phyloP scores from a whole-genome alignment of 2,888 invertebrate species.

The Ennomos quercinarius region DNA sequence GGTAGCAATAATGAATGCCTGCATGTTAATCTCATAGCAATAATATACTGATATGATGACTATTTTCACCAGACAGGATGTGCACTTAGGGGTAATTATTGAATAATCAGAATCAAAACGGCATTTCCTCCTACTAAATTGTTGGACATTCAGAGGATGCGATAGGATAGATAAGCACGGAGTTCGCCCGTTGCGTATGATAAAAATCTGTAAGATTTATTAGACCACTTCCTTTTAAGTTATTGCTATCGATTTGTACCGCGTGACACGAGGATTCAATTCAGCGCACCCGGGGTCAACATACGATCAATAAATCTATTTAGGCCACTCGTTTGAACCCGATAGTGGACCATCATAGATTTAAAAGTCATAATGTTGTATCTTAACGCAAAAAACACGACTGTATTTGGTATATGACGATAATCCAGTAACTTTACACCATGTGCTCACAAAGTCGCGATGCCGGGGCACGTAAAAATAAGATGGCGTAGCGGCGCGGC shows the following conservation, averaged over 20 bases:
- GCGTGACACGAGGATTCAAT: slow-evolving; percentile 44
- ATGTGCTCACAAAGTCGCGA: slow-evolving; percentile 71
- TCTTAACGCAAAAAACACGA: slow-evolving; percentile 12
- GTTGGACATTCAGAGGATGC: too few species aligned
- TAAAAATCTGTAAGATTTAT: slow-evolving; percentile 28
- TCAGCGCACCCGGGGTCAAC: slow-evolving; percentile 57
- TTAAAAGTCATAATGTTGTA: slow-evolving; percentile 22
- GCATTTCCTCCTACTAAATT: too few species aligned
- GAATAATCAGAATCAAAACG: too few species aligned
- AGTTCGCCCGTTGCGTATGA: neutral
- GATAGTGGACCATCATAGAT: neutral
- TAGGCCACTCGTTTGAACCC: slow-evolving; percentile 21
- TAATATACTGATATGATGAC: too few species aligned
- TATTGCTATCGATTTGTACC: slow-evolving; percentile 58
- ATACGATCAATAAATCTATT: slow-evolving; percentile 63
- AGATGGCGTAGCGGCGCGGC: slow-evolving; percentile 75
- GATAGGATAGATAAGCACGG: neutral
- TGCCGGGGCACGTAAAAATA: slow-evolving; percentile 73
- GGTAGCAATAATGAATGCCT: too few species aligned
- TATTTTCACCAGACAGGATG: too few species aligned
- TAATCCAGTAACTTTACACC: slow-evolving; percentile 51
- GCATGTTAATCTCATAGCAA: too few species aligned
- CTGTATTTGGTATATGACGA: slow-evolving; percentile 27
- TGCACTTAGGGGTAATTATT: too few species aligned
- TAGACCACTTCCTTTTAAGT: slow-evolving; percentile 28